Evolutionary conservation across 2,113 vertebrate genomes (phyloP).

Genomic region (Cervus canadensis): DNA sequence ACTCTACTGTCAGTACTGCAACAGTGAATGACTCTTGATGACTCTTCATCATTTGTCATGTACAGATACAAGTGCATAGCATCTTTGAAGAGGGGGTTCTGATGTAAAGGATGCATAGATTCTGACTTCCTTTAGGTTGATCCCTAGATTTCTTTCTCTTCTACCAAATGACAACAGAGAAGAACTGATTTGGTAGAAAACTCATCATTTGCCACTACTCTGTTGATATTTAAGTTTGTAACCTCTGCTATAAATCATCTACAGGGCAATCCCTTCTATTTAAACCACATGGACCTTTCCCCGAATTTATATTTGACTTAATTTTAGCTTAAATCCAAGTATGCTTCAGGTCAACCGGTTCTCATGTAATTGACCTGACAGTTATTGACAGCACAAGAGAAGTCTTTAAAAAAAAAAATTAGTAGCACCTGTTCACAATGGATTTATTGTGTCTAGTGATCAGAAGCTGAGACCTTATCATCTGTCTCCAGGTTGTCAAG

Average conservation of each 20-base stretch:
- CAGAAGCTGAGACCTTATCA: slow-evolving; percentile 65
- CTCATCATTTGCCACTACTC: background rate
- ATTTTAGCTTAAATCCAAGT: slow-evolving; percentile 6
- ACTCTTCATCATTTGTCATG: background rate
- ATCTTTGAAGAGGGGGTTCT: background rate
- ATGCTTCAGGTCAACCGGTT: slow-evolving; percentile 14
- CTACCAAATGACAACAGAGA: background rate
- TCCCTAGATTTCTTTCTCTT: slow-evolving; percentile 3
- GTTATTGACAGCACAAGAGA: slow-evolving; percentile 46
- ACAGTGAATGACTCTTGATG: background rate
- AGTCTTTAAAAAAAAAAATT: slow-evolving; percentile 38
- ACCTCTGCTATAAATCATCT: slow-evolving; percentile 3
- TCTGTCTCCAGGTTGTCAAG: slow-evolving; percentile 69
- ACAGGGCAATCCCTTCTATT: background rate
- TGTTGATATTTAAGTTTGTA: background rate
- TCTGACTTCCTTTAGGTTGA: background rate
- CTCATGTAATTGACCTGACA: slow-evolving; percentile 28
- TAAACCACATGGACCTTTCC: slow-evolving; percentile 5
- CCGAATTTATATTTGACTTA: slow-evolving; percentile 1
- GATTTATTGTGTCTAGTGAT: slow-evolving; percentile 56
- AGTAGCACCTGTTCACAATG: slow-evolving; percentile 54
- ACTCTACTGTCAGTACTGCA: background rate
- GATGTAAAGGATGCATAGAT: background rate
- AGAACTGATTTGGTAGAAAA: background rate
- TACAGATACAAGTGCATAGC: background rate